Percentiles rank a stretch among this genome's conserved stretches.
phyloP scores from a whole-genome alignment of 1,140 invertebrate species.

The Drosophila kurseongensis region DNA sequence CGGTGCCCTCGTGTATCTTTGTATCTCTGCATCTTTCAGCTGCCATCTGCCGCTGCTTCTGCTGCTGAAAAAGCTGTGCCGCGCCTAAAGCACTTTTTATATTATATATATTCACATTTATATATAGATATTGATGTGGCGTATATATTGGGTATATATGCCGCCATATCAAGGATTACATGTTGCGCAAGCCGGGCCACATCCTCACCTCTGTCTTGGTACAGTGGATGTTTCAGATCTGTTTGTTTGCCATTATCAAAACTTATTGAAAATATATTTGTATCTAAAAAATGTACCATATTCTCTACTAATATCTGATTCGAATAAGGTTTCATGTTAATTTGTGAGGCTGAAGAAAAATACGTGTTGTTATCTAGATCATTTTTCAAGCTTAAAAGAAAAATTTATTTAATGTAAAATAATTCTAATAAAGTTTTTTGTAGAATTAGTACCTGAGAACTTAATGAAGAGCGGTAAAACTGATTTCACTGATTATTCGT shows the following conservation, averaged over 20 bases:
- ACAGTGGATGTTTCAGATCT: slow-evolving; percentile 32
- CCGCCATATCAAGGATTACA: slow-evolving; percentile 68
- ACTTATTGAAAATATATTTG: too few species aligned
- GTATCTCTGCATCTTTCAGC: slow-evolving; percentile 65
- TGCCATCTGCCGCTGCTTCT: slow-evolving; percentile 70
- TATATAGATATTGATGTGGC: slow-evolving; percentile 30
- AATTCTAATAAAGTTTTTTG: too few species aligned
- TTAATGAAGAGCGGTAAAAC: too few species aligned
- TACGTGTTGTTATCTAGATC: too few species aligned
- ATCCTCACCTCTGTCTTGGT: slow-evolving; percentile 25
- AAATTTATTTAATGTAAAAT: too few species aligned
- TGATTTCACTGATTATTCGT: too few species aligned
- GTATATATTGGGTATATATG: slow-evolving; percentile 41
- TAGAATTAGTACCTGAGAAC: too few species aligned
- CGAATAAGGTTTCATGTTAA: too few species aligned
- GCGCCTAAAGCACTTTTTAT: slow-evolving; percentile 71
- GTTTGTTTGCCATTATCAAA: not conserved
- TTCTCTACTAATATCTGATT: too few species aligned
- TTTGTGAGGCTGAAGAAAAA: too few species aligned
- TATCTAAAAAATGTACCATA: too few species aligned
- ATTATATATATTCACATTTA: slow-evolving; percentile 42
- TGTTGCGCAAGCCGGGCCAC: slow-evolving; percentile 40
- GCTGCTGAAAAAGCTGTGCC: slow-evolving; percentile 65
- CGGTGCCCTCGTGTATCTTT: slow-evolving; percentile 18
- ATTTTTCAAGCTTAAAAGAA: too few species aligned